phyloP scores from a whole-genome alignment of 2,113 vertebrate genomes.

The Nesoenas mayeri region DNA sequence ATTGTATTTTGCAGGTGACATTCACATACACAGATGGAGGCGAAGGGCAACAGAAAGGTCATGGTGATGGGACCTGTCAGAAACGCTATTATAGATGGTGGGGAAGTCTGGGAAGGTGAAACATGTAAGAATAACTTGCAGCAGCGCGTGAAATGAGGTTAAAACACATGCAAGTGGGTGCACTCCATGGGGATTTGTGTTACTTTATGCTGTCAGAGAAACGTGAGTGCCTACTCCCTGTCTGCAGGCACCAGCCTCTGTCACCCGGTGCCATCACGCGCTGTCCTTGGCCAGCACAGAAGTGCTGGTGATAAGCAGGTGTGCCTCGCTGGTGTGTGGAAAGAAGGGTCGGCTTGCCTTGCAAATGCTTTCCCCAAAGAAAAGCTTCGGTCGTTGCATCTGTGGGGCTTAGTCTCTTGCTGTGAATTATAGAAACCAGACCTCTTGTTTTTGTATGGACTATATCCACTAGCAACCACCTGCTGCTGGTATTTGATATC shows the following conservation, averaged over 20 bases:
- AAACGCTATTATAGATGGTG: background rate
- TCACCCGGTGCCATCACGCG: rapidly evolving
- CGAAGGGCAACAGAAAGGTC: background rate
- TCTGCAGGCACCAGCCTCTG: background rate
- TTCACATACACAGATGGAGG: background rate
- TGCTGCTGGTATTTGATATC: slow-evolving; percentile 1
- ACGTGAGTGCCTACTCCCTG: rapidly evolving
- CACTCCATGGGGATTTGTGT: background rate
- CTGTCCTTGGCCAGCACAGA: background rate
- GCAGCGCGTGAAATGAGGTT: background rate
- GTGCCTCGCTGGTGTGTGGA: background rate
- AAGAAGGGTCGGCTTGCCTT: background rate
- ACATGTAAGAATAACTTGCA: background rate
- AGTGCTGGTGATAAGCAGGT: background rate
- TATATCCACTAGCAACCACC: background rate
- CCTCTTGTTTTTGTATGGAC: background rate
- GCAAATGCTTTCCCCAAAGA: background rate
- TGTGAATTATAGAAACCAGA: slow-evolving; percentile 54
- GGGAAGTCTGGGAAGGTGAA: background rate
- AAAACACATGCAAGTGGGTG: background rate
- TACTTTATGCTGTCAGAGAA: background rate
- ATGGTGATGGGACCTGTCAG: background rate
- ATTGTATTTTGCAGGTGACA: background rate
- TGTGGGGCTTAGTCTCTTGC: background rate
- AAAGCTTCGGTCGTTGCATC: background rate